phyloP scores from a whole-genome alignment of 2,113 vertebrate species.

The Mesocricetus auratus region DNA sequence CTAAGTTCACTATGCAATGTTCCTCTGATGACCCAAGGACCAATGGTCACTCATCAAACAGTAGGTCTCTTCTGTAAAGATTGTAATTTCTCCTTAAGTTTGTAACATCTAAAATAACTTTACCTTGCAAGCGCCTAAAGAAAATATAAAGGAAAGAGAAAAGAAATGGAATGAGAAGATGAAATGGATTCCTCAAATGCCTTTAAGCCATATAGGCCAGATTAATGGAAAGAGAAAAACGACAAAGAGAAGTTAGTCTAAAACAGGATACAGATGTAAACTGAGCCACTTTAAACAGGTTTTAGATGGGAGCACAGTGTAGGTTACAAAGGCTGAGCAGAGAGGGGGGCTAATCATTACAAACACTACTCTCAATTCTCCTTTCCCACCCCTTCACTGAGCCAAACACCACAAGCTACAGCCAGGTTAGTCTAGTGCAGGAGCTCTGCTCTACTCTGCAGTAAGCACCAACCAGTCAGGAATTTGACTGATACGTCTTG shows the following conservation, averaged over 20 bases:
- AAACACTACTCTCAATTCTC: conserved; percentile 7
- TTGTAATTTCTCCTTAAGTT: not conserved
- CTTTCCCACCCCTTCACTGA: not conserved
- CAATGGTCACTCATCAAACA: conserved; percentile 28
- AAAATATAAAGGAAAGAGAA: conserved; percentile 11
- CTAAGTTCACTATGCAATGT: conserved; percentile 17
- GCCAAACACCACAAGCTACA: not conserved
- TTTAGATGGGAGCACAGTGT: not conserved
- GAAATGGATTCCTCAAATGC: not conserved
- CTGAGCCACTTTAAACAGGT: not conserved
- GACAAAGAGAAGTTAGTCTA: not conserved
- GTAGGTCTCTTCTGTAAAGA: conserved; percentile 42
- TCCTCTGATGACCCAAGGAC: not conserved
- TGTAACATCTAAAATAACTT: not conserved
- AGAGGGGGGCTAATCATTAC: not conserved
- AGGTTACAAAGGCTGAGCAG: not conserved
- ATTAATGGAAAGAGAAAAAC: not conserved
- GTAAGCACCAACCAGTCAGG: conserved; percentile 22
- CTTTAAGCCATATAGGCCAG: conserved; percentile 8
- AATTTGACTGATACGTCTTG: not conserved
- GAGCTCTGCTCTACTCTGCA: not conserved
- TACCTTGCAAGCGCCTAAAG: not conserved
- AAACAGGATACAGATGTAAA: conserved; percentile 42
- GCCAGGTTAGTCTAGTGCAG: not conserved
- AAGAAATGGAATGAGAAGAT: conserved; percentile 26